A percentile compares a stretch with the other conserved stretches of the same genome.
Evolutionary conservation across 30 jellyfish, hydroid and myxozoan species (phyloP).

Genomic region (Nemopilema nomurai): DNA sequence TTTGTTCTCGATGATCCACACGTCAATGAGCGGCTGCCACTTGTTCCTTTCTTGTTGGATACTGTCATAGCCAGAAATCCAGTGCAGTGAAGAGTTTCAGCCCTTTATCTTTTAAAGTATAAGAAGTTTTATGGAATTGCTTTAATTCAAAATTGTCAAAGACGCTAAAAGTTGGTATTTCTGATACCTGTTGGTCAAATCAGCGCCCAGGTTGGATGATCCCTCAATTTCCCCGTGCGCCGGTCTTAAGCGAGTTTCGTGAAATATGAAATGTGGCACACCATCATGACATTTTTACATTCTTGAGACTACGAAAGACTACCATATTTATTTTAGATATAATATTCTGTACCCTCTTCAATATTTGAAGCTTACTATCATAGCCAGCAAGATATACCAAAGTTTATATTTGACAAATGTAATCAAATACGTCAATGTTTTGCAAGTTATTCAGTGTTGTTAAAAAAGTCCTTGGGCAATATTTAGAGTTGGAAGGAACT

Average conservation of each 20-base stretch:
- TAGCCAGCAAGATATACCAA: no score
- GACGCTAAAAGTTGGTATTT: neutral
- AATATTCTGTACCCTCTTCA: no score
- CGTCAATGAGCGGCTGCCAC: neutral
- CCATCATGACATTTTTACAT: no score
- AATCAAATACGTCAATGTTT: no score
- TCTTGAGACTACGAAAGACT: no score
- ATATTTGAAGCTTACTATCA: no score
- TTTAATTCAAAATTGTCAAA: neutral
- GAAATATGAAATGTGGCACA: neutral
- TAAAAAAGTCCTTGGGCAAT: neutral
- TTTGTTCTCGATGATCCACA: conserved; percentile 35
- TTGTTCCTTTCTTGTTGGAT: neutral
- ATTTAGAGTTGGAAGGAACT: neutral
- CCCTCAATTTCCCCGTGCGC: neutral
- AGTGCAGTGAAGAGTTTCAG: neutral
- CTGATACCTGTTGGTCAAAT: neutral
- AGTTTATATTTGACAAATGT: no score
- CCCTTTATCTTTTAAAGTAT: neutral
- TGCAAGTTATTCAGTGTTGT: neutral
- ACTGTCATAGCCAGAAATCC: neutral
- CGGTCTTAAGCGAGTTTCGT: neutral
- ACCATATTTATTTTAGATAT: no score
- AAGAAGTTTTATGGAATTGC: neutral
- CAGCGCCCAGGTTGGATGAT: neutral